Conservation (phyloP, 2,888 invertebrate species). For the Noctua pronuba region DNA sequence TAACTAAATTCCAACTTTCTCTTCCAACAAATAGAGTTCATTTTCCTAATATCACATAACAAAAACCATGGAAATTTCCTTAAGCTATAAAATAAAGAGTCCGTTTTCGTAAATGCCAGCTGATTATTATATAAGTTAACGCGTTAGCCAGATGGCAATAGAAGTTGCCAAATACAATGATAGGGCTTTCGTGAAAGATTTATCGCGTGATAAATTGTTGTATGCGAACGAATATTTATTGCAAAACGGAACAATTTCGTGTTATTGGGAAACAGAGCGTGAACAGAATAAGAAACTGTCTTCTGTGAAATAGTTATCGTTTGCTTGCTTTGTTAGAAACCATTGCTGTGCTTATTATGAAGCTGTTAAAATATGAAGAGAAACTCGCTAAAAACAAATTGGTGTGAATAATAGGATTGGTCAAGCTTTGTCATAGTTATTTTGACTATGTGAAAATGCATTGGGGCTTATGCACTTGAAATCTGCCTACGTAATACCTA, state of each 20-base stretch:
- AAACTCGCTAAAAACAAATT: not conserved
- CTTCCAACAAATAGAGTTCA: slow-evolving; percentile 10
- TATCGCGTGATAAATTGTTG: slow-evolving; percentile 53
- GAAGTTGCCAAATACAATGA: slow-evolving; percentile 53
- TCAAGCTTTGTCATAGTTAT: too few relatives aligned
- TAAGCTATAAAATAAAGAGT: slow-evolving; percentile 50
- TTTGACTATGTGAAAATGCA: not conserved
- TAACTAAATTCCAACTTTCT: not conserved
- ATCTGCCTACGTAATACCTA: not conserved
- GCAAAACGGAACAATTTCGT: slow-evolving; percentile 16
- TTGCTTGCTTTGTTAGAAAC: not conserved
- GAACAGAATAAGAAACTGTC: slow-evolving; percentile 19
- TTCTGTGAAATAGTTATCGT: slow-evolving; percentile 35
- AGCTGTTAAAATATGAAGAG: not conserved
- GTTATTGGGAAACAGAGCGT: slow-evolving; percentile 32
- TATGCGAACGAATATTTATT: slow-evolving; percentile 50
- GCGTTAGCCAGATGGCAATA: slow-evolving; percentile 42
- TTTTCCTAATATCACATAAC: not conserved
- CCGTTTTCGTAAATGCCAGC: slow-evolving; percentile 41
- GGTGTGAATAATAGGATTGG: not conserved
- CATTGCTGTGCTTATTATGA: not conserved
- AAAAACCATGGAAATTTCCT: slow-evolving; percentile 40
- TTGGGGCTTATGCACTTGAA: not conserved
- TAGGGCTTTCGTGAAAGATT: slow-evolving; percentile 50
- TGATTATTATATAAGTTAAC: slow-evolving; percentile 55